These are phyloP conservation scores for Galemys pyrenaicus DNA, from an alignment of 2,113 vertebrate species.

Conservation along the genomic window DNA sequence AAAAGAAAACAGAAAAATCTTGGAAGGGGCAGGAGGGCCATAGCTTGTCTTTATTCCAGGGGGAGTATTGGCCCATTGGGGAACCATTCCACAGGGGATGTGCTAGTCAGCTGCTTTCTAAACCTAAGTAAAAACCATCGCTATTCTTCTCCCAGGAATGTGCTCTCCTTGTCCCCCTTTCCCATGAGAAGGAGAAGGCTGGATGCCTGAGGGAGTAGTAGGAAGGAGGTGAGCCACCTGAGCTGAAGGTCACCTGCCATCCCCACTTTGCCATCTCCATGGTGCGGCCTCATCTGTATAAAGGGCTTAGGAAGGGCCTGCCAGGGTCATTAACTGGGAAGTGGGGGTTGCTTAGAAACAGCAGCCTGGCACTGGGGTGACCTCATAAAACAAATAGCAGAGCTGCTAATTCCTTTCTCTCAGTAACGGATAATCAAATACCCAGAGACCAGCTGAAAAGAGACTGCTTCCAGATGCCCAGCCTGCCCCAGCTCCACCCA, in stretches of 20 bases:
- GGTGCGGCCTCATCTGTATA: not conserved
- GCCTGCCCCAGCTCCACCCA: not conserved
- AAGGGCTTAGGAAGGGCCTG: not conserved
- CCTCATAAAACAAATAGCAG: constrained; percentile 76
- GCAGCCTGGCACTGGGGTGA: constrained; percentile 63
- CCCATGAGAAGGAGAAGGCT: not conserved
- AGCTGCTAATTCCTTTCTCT: constrained; percentile 71
- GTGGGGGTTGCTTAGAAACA: constrained; percentile 76
- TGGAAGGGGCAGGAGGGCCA: not conserved
- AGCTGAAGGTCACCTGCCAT: not conserved
- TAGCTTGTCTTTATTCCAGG: not conserved
- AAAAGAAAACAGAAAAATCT: too few species aligned
- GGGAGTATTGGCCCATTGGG: not conserved
- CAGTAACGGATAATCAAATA: constrained; percentile 71
- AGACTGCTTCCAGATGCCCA: constrained; percentile 60
- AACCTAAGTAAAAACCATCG: not conserved
- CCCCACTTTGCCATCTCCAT: not conserved
- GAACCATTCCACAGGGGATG: not conserved
- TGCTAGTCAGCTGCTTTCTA: not conserved
- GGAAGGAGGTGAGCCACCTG: not conserved
- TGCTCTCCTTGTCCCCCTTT: not conserved
- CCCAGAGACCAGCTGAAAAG: constrained; percentile 58
- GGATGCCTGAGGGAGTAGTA: not conserved
- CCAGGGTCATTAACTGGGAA: constrained; percentile 45
- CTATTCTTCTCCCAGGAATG: not conserved